A percentile compares a stretch with the other conserved stretches of the same genome.
phyloP scores from a whole-genome alignment of 2,113 vertebrate species.

The Etheostoma spectabile region DNA sequence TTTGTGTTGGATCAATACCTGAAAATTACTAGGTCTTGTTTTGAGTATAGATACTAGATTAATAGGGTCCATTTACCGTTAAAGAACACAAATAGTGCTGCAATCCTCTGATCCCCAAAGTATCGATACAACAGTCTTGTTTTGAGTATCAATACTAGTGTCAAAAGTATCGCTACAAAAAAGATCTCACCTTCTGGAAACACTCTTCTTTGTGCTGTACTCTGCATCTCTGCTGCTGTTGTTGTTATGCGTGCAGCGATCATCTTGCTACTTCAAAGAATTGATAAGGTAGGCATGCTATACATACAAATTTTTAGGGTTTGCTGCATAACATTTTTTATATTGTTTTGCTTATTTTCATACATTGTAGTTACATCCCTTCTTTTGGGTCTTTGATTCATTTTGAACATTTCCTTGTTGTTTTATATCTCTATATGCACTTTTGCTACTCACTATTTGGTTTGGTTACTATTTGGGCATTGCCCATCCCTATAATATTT shows the following conservation, averaged over 20 bases:
- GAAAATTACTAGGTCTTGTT: neutral
- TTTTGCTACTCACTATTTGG: neutral
- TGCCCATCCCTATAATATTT: neutral
- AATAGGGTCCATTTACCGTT: neutral
- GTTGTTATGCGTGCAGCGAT: neutral
- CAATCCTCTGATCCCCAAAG: neutral
- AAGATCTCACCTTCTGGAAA: neutral
- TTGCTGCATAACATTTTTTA: neutral
- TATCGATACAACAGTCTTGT: neutral
- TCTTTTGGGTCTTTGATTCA: neutral
- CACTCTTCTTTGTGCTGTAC: neutral
- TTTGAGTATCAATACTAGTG: neutral
- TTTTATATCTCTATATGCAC: neutral
- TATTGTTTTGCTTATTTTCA: neutral
- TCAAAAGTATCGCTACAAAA: neutral
- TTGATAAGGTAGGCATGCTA: neutral
- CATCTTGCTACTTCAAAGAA: neutral
- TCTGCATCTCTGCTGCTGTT: neutral
- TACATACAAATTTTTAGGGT: too few species aligned
- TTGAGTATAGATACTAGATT: neutral
- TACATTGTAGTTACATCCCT: neutral
- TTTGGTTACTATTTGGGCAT: too few species aligned
- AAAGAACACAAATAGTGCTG: neutral
- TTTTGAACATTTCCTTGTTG: neutral
- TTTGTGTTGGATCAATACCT: neutral